Conservation (phyloP, 2,888 invertebrate species). For the Diarsia dahlii region DNA sequence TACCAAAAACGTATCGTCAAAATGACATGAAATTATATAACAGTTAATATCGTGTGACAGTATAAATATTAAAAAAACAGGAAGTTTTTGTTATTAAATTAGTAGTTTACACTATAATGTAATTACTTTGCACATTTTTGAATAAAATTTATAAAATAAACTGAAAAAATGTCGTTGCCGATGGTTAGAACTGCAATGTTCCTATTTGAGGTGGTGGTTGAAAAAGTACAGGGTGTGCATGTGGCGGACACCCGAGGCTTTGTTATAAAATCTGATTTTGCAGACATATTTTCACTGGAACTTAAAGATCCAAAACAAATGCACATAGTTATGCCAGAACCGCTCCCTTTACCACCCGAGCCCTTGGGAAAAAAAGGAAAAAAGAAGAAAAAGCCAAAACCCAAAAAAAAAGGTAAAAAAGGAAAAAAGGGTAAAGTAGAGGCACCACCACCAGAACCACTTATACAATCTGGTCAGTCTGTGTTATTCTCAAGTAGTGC, state of each 20-base stretch:
- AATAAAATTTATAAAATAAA: constrained; percentile 55
- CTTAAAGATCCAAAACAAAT: constrained; percentile 87
- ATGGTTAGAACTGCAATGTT: constrained; percentile 83
- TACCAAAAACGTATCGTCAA: not conserved
- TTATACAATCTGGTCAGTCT: constrained; percentile 86
- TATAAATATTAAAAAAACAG: constrained; percentile 14
- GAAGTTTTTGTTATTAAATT: constrained; percentile 13
- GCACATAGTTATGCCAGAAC: constrained; percentile 86
- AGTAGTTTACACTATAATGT: constrained; percentile 34
- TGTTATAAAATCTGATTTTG: constrained; percentile 85
- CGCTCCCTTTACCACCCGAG: constrained; percentile 83
- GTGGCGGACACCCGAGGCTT: constrained; percentile 79
- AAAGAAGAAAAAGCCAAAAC: constrained; percentile 72
- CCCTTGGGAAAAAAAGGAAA: constrained; percentile 81
- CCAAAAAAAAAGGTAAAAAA: constrained; percentile 75
- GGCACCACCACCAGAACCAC: constrained; percentile 82
- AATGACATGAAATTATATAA: constrained; percentile 14
- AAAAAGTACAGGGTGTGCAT: constrained; percentile 80
- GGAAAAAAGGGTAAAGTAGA: constrained; percentile 70
- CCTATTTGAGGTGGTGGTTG: constrained; percentile 86
- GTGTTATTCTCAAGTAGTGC: constrained; percentile 84
- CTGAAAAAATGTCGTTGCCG: constrained; percentile 74
- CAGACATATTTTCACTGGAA: constrained; percentile 86
- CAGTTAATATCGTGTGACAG: constrained; percentile 26
- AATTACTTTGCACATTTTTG: constrained; percentile 31